phyloP scores from a whole-genome alignment of 2,888 invertebrate species.

The Luffia ferchaultella region DNA sequence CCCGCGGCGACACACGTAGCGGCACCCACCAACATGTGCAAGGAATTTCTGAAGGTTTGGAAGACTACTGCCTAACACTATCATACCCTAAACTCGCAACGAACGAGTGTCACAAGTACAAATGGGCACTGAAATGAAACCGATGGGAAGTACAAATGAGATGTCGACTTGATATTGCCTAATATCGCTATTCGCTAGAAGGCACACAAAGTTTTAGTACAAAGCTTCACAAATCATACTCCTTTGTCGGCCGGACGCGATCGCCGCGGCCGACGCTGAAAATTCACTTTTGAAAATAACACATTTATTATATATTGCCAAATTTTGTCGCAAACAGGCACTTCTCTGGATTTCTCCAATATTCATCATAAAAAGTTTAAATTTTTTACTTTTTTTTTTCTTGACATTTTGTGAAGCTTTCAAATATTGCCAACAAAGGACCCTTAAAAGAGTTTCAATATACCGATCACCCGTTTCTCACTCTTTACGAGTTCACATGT shows the following conservation, averaged over 20 bases:
- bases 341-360: slow-evolving; percentile 65
- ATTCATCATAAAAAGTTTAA: slow-evolving; percentile 57
- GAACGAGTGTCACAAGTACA: too few species aligned
- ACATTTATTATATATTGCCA: slow-evolving; percentile 19
- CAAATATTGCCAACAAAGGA: slow-evolving; percentile 47
- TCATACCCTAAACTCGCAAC: not conserved
- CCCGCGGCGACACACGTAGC: slow-evolving; percentile 35
- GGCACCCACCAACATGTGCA: slow-evolving; percentile 29
- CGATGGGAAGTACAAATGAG: not conserved
- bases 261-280: slow-evolving; percentile 15
- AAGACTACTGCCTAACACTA: slow-evolving; percentile 63
- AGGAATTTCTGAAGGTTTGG: slow-evolving; percentile 52
- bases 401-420: slow-evolving; percentile 56
- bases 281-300: slow-evolving; percentile 7
- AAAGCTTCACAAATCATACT: slow-evolving; percentile 57
- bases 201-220: slow-evolving; percentile 65
- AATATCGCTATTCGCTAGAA: slow-evolving; percentile 63
- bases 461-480: not conserved
- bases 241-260: slow-evolving; percentile 22
- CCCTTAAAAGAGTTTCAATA: slow-evolving; percentile 26
- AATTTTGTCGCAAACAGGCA: slow-evolving; percentile 63
- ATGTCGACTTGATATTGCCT: slow-evolving; percentile 26
- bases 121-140: too few species aligned
- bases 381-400: too few species aligned
- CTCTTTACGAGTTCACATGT: not conserved